Evolutionary conservation across 2,888 invertebrate species (phyloP).

Genomic region (Drosophila anomalata): DNA sequence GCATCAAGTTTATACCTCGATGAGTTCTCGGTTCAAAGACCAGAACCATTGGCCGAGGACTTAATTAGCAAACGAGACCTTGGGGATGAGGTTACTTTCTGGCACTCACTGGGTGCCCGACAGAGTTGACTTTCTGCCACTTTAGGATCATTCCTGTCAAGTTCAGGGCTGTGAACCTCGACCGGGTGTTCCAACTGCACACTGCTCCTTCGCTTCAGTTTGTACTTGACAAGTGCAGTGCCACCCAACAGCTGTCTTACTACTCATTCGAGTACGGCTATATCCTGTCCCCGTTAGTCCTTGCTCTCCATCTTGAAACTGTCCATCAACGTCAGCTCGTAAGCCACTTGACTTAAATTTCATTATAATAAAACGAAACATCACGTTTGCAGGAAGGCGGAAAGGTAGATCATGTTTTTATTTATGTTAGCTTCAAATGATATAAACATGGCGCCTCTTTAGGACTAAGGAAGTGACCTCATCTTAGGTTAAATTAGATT

Average conservation of each 20-base stretch:
- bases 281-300: neutral
- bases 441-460: neutral
- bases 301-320: neutral
- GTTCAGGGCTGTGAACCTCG: conserved; percentile 15
- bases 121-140: conserved; percentile 25
- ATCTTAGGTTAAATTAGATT: too few relatives aligned
- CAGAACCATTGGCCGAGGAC: conserved; percentile 23
- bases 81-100: conserved; percentile 13
- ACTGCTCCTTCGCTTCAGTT: conserved; percentile 20
- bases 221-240: conserved; percentile 25
- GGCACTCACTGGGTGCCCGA: conserved; percentile 24
- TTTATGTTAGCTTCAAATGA: neutral
- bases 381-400: conserved; percentile 5
- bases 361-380: conserved; percentile 18
- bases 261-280: neutral
- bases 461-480: neutral
- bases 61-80: conserved; percentile 39
- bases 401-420: neutral
- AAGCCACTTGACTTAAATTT: conserved; percentile 22
- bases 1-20: conserved; percentile 14
- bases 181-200: conserved; percentile 13
- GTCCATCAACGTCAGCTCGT: conserved; percentile 33
- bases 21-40: conserved; percentile 22
- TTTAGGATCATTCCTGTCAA: conserved; percentile 39
- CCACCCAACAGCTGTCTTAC: conserved; percentile 7